Base-by-base conservation (phyloP, 2,888 invertebrate species). In the Drosophila cognata region DNA sequence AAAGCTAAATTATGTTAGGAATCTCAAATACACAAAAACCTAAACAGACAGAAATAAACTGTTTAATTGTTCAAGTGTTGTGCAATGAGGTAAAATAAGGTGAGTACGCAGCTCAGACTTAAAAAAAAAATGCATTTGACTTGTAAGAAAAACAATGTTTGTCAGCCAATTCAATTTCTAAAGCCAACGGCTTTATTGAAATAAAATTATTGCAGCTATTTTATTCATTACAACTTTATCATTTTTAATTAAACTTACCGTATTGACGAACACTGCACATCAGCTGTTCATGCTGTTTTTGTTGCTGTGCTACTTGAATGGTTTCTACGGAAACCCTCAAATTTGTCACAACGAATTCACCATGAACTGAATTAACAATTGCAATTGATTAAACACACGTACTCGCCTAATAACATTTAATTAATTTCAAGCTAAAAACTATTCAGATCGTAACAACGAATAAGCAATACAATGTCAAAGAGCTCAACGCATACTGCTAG, bases 301-400 rank as follows among this genome's bases (percentile, higher is more conserved):
- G 82, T 84, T 79, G 81, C 85, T 77, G 87, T 64, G 81, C 41
- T 61, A 74, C 56, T 58, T 33, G 8, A 28, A 25, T 62, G 56
- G 87, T 87, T 84, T 65, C 75, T 78, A 80, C 33, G 82, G 66
- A 35, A 74, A 82, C 78, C 16, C 56, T 50, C 36, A 60, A 70
- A 74, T 68, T 75, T 77, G 84, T 76, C 84, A 84, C 84, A 84
- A 84, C 87, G 50, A 74, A 78, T n/a, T 66, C 48, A 60, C 66
- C 56, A 76, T 72, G 62, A 59, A 21, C 55, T 74, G 70, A 69
- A 71, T 71, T 61, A 71, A 70, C 76, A 85, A 81, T 74, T 66
- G 64, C 48, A 71, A 86, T 86, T 88, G 85, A 88, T 88, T 88
- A 67, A 87, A 77, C 80, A 80, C 66, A 69, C 60, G 64, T 67